Evolutionary conservation across 2,113 vertebrate species (phyloP).

Genomic region (Leuciscus idus): DNA sequence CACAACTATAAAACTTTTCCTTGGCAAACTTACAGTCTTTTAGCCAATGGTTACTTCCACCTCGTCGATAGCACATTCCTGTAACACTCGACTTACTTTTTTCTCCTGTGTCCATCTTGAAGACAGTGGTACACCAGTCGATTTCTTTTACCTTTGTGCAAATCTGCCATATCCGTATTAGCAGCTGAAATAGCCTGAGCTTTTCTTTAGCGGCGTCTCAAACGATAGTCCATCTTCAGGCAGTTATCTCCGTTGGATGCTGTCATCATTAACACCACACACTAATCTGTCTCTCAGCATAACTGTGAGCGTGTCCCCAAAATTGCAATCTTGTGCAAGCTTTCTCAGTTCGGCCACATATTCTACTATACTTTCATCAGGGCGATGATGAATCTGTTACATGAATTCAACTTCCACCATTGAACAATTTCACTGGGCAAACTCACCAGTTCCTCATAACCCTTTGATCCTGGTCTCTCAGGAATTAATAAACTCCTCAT

Average conservation of each 20-base stretch:
- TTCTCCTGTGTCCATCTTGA: neutral
- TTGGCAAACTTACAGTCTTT: too few relatives aligned
- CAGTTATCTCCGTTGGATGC: constrained; percentile 33
- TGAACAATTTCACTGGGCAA: constrained; percentile 47
- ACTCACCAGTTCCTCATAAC: constrained; percentile 26
- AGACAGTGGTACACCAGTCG: neutral
- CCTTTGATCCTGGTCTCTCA: neutral
- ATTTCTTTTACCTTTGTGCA: neutral
- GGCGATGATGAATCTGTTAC: neutral
- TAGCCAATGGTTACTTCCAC: too few relatives aligned
- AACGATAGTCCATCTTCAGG: constrained; percentile 37
- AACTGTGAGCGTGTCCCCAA: constrained; percentile 27
- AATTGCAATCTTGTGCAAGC: constrained; percentile 49
- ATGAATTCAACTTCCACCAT: constrained; percentile 43
- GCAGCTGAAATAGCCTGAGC: constrained; percentile 30
- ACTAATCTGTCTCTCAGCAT: constrained; percentile 52
- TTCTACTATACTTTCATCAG: constrained; percentile 18
- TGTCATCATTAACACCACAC: constrained; percentile 50
- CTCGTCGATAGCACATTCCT: too few relatives aligned
- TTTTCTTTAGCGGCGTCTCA: constrained; percentile 20
- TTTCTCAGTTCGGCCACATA: constrained; percentile 41
- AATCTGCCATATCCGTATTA: constrained; percentile 28
- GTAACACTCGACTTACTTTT: too few relatives aligned
- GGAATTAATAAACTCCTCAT: constrained; percentile 46
- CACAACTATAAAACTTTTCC: neutral